Conservation (phyloP, 64 coral and sea anemone species). For the Platygyra sinensis region DNA sequence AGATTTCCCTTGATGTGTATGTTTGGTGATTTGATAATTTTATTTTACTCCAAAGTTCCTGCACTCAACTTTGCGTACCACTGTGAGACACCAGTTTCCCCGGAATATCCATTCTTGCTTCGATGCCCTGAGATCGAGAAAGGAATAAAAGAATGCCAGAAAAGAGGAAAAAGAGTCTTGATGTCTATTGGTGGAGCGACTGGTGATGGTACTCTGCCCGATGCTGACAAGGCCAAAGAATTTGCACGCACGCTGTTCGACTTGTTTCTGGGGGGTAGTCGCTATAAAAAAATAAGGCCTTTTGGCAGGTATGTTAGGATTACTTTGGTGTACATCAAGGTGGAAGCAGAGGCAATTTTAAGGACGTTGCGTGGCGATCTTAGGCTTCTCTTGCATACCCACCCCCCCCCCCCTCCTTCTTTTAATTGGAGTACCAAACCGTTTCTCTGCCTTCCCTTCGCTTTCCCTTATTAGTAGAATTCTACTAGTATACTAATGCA, state of each 20-base stretch:
- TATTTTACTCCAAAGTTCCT: slow-evolving; percentile 25
- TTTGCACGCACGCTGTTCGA: slow-evolving; percentile 71
- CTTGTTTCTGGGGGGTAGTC: slow-evolving; percentile 68
- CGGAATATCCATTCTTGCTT: slow-evolving; percentile 65
- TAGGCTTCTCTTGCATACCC: too few relatives aligned
- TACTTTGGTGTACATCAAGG: not conserved
- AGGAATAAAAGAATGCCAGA: slow-evolving; percentile 86
- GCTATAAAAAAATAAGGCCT: slow-evolving; percentile 47
- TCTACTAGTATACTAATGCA: too few relatives aligned
- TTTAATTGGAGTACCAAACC: too few relatives aligned
- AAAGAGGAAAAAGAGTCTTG: slow-evolving; percentile 76
- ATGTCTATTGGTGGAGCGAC: slow-evolving; percentile 86
- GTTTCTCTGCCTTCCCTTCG: too few relatives aligned
- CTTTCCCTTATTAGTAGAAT: too few relatives aligned
- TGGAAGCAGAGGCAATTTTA: too few relatives aligned
- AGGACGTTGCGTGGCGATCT: too few relatives aligned
- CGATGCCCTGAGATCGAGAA: slow-evolving; percentile 75
- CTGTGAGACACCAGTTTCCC: slow-evolving; percentile 42
- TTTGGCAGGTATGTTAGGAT: slow-evolving; percentile 63
- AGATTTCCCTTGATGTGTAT: too few relatives aligned
- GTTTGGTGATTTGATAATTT: too few relatives aligned
- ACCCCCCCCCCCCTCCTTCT: too few relatives aligned
- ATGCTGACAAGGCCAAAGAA: slow-evolving; percentile 33
- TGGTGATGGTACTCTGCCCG: slow-evolving; percentile 69
- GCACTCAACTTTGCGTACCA: slow-evolving; percentile 84